These are phyloP conservation scores for Thaumetopoea pityocampa DNA, from an alignment of 1,140 invertebrate genomes.

Conservation along the genomic window DNA sequence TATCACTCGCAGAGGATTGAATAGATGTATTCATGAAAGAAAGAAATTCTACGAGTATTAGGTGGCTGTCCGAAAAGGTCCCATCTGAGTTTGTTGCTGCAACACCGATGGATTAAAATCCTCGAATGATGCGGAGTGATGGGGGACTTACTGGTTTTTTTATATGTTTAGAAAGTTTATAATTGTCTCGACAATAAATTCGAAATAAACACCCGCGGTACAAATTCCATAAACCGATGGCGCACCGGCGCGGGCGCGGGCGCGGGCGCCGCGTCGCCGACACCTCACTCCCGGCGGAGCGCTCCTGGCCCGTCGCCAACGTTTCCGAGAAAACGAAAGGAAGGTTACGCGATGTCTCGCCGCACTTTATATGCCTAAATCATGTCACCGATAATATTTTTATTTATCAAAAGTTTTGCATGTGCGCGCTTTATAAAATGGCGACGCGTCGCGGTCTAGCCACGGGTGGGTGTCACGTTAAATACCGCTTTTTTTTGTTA, in stretches of 20 bases:
- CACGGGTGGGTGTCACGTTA: conserved; percentile 4
- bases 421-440: conserved; percentile 12
- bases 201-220: conserved; percentile 53
- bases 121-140: too few relatives aligned
- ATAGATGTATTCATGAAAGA: too few relatives aligned
- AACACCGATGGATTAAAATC: too few relatives aligned
- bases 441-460: conserved; percentile 1
- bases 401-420: conserved; percentile 32
- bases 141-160: too few relatives aligned
- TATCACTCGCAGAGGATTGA: too few relatives aligned
- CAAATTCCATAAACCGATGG: conserved; percentile 64
- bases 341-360: conserved; percentile 70
- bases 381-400: conserved; percentile 57
- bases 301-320: conserved; percentile 51
- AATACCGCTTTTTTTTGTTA: conserved; percentile 16
- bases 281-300: conserved; percentile 56
- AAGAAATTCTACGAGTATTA: too few relatives aligned
- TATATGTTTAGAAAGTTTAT: too few relatives aligned
- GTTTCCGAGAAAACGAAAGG: conserved; percentile 62
- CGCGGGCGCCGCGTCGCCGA: conserved; percentile 56
- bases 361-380: conserved; percentile 69
- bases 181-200: conserved; percentile 22
- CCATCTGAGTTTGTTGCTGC: too few relatives aligned
- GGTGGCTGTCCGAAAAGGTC: too few relatives aligned
- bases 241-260: too few relatives aligned